These are phyloP conservation scores for Tetraodon nigroviridis DNA, from an alignment of 2,113 vertebrate species.

Conservation along the genomic window DNA sequence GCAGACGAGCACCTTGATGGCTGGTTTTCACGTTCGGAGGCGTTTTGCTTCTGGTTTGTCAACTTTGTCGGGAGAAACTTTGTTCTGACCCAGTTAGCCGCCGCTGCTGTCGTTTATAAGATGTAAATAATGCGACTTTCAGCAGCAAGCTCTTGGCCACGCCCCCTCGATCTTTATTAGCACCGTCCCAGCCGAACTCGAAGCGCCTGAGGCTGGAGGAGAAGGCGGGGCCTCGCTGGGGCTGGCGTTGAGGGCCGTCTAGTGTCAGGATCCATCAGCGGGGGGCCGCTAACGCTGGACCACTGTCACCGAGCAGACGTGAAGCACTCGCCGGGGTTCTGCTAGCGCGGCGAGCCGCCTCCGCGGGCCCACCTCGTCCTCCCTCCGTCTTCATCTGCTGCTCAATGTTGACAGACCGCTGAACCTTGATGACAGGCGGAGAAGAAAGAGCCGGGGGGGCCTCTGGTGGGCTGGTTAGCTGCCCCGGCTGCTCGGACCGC, in stretches of 20 bases:
- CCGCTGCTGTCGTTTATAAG: not conserved
- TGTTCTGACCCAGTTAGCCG: constrained; percentile 49
- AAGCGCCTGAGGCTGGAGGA: constrained; percentile 28
- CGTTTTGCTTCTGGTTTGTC: not conserved
- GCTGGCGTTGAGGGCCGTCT: constrained; percentile 78
- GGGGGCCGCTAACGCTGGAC: constrained; percentile 70
- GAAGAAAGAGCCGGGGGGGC: constrained; percentile 27
- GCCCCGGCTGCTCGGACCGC: not conserved
- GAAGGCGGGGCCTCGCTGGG: constrained; percentile 74
- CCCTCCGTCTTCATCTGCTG: constrained; percentile 88
- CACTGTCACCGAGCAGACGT: constrained; percentile 86
- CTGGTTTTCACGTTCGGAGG: no score
- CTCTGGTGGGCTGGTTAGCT: not conserved
- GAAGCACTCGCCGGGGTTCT: constrained; percentile 79
- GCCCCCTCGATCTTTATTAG: constrained; percentile 71
- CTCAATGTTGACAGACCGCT: constrained; percentile 90
- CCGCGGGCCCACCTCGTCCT: constrained; percentile 77
- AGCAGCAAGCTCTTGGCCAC: constrained; percentile 31
- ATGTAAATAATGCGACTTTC: not conserved
- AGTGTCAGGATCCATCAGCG: constrained; percentile 80
- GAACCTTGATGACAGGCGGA: constrained; percentile 79
- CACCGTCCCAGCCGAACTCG: constrained; percentile 13
- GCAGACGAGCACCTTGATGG: no score
- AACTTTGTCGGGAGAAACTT: constrained; percentile 18
- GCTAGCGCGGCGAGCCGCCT: constrained; percentile 78